phyloP scores from a whole-genome alignment of 2,797 vertebrate genomes.

The Oophaga sylvatica region DNA sequence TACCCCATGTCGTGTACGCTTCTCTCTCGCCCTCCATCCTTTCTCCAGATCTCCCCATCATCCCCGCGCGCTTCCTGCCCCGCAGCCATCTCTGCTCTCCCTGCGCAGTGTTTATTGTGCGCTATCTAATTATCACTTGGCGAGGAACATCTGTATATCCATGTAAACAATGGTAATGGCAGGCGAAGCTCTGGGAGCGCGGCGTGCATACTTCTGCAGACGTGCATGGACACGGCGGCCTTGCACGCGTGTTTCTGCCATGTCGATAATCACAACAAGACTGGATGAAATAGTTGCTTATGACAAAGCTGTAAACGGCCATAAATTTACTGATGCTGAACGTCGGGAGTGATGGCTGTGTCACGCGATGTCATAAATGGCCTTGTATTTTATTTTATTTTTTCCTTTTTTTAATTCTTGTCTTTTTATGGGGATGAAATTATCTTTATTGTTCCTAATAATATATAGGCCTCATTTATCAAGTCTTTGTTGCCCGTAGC shows the following conservation, averaged over 20 bases:
- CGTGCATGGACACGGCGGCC: neutral
- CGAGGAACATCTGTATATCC: slow-evolving; percentile 44
- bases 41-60: neutral
- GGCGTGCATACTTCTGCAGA: slow-evolving; percentile 22
- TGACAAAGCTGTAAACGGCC: neutral
- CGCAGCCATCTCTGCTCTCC: slow-evolving; percentile 18
- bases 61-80: slow-evolving; percentile 12
- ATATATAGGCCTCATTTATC: too few species aligned
- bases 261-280: neutral
- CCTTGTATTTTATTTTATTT: neutral
- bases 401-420: too few species aligned
- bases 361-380: neutral
- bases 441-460: too few species aligned
- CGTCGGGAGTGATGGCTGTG: neutral
- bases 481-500: too few species aligned
- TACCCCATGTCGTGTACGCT: neutral
- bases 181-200: neutral
- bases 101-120: slow-evolving; percentile 47
- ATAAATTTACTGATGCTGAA: neutral
- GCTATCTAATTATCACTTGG: slow-evolving; percentile 48
- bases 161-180: slow-evolving; percentile 39
- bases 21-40: neutral
- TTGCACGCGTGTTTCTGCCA: neutral
- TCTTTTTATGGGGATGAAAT: neutral
- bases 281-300: neutral